phyloP scores from a whole-genome alignment of 2,797 vertebrate genomes.

The Pitangus sulphuratus region DNA sequence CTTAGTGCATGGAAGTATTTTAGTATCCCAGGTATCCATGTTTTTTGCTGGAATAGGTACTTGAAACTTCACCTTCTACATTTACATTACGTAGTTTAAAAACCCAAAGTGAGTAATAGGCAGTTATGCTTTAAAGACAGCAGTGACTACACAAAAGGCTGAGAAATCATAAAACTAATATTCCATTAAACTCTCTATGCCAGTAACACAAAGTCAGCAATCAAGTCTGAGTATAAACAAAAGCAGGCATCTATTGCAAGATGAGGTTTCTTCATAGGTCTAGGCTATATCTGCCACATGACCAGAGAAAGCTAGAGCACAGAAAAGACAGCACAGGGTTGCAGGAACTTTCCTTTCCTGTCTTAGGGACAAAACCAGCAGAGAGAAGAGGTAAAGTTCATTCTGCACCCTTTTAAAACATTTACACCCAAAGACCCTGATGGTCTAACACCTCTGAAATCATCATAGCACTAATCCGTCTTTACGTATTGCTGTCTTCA shows the following conservation, averaged over 20 bases:
- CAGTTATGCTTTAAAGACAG: neutral
- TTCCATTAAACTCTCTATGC: neutral
- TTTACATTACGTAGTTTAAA: neutral
- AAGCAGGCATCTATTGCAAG: neutral
- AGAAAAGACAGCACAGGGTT: neutral
- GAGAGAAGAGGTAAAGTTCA: neutral
- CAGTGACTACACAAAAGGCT: neutral
- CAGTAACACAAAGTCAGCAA: neutral
- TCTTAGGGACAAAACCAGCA: neutral
- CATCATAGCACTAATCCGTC: neutral
- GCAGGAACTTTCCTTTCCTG: neutral
- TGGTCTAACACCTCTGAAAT: neutral
- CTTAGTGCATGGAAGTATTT: neutral
- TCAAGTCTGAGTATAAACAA: neutral
- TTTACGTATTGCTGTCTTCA: neutral
- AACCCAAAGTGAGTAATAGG: neutral
- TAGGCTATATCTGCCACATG: neutral
- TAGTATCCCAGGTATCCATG: neutral
- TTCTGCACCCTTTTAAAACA: neutral
- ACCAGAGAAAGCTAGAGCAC: neutral
- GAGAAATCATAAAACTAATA: neutral
- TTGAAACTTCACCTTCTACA: neutral
- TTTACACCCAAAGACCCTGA: neutral
- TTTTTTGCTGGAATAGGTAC: neutral
- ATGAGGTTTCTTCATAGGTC: neutral